Conservation (phyloP, 2,797 vertebrate species). For the Macroramphosus scolopax region DNA sequence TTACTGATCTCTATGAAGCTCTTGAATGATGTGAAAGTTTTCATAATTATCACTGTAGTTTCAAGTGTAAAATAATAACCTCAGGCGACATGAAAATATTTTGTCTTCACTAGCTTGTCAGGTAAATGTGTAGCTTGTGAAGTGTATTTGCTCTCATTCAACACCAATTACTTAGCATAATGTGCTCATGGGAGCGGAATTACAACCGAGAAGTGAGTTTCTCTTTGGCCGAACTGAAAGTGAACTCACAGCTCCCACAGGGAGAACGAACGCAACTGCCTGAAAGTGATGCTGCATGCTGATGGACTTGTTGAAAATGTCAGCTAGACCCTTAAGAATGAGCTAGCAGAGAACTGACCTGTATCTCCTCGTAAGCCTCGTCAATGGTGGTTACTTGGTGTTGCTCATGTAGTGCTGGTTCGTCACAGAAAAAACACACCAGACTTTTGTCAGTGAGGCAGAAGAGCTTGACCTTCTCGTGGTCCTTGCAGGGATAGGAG, state of each 20-base stretch:
- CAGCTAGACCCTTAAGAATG: constrained; percentile 30
- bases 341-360: constrained; percentile 77
- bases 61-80: too few species aligned
- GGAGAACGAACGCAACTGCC: constrained; percentile 25
- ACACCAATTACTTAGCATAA: constrained; percentile 7
- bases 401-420: constrained; percentile 92
- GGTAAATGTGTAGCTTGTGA: too few species aligned
- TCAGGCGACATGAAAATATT: too few species aligned
- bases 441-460: constrained; percentile 93
- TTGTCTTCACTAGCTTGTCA: too few species aligned
- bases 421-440: constrained; percentile 98
- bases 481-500: constrained; percentile 92
- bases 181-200: too few species aligned
- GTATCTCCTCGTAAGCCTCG: constrained; percentile 95
- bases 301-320: constrained; percentile 39
- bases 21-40: background rate
- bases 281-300: constrained; percentile 29
- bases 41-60: too few species aligned
- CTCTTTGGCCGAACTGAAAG: too few species aligned
- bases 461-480: constrained; percentile 98
- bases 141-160: background rate
- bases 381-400: constrained; percentile 96
- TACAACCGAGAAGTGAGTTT: too few species aligned
- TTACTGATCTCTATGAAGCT: too few species aligned
- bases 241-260: constrained; percentile 32